phyloP scores from a whole-genome alignment of 2,797 vertebrate species.

The Aulostomus chinensis region DNA sequence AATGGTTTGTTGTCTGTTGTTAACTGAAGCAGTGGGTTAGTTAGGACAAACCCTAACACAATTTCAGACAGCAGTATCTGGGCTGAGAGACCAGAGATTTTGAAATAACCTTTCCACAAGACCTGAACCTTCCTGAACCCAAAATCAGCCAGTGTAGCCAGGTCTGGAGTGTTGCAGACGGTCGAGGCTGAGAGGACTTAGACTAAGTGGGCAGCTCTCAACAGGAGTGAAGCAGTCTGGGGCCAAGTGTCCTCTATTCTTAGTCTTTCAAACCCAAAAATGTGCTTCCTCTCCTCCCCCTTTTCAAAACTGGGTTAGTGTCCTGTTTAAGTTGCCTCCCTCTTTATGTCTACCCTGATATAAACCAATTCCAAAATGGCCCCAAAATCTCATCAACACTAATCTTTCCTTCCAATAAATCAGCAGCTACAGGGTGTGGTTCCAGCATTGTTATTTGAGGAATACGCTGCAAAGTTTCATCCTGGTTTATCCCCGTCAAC shows the following conservation, averaged over 20 bases:
- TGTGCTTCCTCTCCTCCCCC: conserved; percentile 37
- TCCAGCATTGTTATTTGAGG: conserved; percentile 6
- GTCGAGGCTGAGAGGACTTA: too few relatives aligned
- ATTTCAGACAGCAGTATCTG: too few relatives aligned
- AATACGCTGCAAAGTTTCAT: conserved; percentile 16
- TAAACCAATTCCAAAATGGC: conserved; percentile 16
- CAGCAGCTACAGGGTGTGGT: not conserved
- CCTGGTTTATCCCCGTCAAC: conserved; percentile 32
- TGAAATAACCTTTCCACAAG: too few relatives aligned
- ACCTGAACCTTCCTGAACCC: conserved; percentile 3
- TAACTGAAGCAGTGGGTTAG: too few relatives aligned
- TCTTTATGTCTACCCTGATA: conserved; percentile 39
- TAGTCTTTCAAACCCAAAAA: conserved; percentile 59
- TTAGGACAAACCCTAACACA: too few relatives aligned
- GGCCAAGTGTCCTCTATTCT: conserved; percentile 64
- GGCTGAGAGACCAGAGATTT: too few relatives aligned
- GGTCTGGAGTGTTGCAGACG: conserved; percentile 31
- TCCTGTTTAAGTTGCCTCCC: conserved; percentile 53
- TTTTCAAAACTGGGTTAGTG: conserved; percentile 69
- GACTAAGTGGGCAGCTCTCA: conserved; percentile 36
- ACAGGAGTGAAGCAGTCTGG: conserved; percentile 41
- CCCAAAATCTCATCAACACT: conserved; percentile 27
- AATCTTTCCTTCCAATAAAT: conserved; percentile 53
- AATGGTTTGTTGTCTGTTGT: too few relatives aligned
- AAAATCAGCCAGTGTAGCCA: conserved; percentile 10